Evolutionary conservation across 2,888 invertebrate genomes (phyloP).

Genomic region (Mesoligia furuncula): DNA sequence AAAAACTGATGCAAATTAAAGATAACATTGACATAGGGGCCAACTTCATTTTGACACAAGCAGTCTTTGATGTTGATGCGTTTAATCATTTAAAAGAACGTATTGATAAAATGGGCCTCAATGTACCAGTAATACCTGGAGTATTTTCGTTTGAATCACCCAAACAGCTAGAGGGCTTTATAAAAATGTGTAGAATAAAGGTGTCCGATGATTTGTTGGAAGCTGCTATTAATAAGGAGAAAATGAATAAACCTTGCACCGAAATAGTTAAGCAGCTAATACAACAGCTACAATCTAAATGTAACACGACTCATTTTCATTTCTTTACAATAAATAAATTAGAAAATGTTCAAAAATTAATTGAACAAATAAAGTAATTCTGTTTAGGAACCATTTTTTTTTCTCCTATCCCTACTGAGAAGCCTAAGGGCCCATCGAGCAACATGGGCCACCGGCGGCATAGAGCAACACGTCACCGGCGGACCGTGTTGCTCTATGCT

Average conservation of each 20-base stretch:
- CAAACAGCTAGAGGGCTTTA: constrained; percentile 77
- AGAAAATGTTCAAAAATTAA: constrained; percentile 68
- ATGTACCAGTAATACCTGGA: constrained; percentile 95
- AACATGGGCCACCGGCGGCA: too few species aligned
- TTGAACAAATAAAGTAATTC: constrained; percentile 64
- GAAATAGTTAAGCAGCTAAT: constrained; percentile 75
- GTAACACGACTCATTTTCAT: constrained; percentile 77
- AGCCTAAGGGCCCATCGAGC: neutral
- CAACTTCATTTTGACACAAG: constrained; percentile 96
- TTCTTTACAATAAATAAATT: constrained; percentile 84
- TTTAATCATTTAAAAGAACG: constrained; percentile 92
- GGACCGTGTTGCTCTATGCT: too few species aligned
- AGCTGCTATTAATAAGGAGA: constrained; percentile 85
- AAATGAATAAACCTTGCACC: constrained; percentile 70
- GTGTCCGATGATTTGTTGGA: constrained; percentile 91
- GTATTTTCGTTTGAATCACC: constrained; percentile 90
- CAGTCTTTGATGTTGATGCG: constrained; percentile 93
- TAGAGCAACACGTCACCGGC: too few species aligned
- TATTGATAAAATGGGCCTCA: constrained; percentile 92
- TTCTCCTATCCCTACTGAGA: neutral
- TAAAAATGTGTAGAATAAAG: constrained; percentile 90
- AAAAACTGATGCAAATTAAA: constrained; percentile 91
- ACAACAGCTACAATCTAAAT: constrained; percentile 66
- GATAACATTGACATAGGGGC: constrained; percentile 95
- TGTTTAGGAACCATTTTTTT: neutral